phyloP scores from a whole-genome alignment of 53 echinoderm and acorn worm species.

The Stichopus horrens region DNA sequence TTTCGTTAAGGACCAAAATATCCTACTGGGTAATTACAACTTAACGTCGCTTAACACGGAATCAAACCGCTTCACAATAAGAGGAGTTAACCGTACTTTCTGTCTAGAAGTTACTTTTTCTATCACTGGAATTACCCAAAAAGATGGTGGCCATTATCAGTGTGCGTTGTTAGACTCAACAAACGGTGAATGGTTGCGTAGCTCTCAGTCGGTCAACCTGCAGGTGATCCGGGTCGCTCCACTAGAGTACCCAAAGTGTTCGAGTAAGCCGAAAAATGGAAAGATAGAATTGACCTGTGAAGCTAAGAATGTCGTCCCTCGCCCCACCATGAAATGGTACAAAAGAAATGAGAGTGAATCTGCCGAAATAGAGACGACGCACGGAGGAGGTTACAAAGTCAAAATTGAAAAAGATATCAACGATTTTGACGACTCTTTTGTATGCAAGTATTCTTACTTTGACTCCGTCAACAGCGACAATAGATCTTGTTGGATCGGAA shows the following conservation, averaged over 20 bases:
- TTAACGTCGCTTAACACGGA: neutral
- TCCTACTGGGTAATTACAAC: no score
- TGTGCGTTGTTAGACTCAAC: neutral
- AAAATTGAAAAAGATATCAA: neutral
- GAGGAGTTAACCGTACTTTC: neutral
- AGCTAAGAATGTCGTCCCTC: neutral
- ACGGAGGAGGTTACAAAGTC: no score
- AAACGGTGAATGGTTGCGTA: neutral
- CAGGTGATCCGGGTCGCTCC: neutral
- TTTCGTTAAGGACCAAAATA: no score
- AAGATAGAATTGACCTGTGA: neutral
- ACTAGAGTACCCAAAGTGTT: slow-evolving; percentile 12
- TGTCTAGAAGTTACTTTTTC: neutral
- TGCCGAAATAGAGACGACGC: no score
- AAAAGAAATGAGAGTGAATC: neutral
- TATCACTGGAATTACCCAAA: neutral
- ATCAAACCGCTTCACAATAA: neutral
- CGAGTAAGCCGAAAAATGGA: neutral
- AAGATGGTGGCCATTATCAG: neutral
- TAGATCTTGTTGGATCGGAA: neutral
- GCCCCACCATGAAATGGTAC: neutral
- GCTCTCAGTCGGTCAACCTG: neutral
- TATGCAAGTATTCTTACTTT: slow-evolving; percentile 5
- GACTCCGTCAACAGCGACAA: neutral
- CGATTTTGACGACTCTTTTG: neutral